Evolutionary conservation across 2,888 invertebrate species (phyloP), one percentile per base, ranked within the genome.

Genomic region (Cephus pygmeus): DNA sequence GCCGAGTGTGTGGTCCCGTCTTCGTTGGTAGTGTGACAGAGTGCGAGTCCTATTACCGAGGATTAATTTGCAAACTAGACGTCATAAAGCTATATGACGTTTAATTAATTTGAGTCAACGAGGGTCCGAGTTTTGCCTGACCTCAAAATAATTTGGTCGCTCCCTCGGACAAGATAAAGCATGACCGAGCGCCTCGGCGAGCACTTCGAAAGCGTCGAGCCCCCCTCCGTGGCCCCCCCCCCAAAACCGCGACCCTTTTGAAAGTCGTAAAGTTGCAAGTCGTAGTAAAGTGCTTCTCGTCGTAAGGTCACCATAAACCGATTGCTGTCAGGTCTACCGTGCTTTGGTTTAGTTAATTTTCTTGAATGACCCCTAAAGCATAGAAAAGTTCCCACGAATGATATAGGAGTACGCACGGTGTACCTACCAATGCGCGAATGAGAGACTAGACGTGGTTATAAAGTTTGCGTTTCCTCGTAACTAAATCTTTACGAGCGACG

Each of bases 41-140:
- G 69, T 36, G 69, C 68, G 40, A 56, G 23, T 56, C 56, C 82
- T 76, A 83, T 82, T 80, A 83, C 83, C 81, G 80, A 81, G 81
- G 82, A 85, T 84, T 85, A 85, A 85, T 83, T 83, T 83, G 82
- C 81, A 82, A 85, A 83, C 83, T 83, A 82, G 83, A 83, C 82
- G 83, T 83, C 83, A 83, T 84, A 84, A 83, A 83, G 81, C 68
- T 75, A 73, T 74, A 82, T 71, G 69, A 80, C 79, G 83, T 84
- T 83, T 82, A 85, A 84, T 84, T 85, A 86, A 85, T 86, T 83
- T 79, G 79, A 81, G 82, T 80, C 81, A 78, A 77, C 76, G 73
- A 76, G 81, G 81, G 79, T 76, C 82, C 79, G 80, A 80, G 83
- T 81, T 83, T 83, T 81, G 77, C 77, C 76, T 78, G 77, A 83